Conservation (phyloP, 2,888 invertebrate genomes). For the Odontomyia ornata region DNA sequence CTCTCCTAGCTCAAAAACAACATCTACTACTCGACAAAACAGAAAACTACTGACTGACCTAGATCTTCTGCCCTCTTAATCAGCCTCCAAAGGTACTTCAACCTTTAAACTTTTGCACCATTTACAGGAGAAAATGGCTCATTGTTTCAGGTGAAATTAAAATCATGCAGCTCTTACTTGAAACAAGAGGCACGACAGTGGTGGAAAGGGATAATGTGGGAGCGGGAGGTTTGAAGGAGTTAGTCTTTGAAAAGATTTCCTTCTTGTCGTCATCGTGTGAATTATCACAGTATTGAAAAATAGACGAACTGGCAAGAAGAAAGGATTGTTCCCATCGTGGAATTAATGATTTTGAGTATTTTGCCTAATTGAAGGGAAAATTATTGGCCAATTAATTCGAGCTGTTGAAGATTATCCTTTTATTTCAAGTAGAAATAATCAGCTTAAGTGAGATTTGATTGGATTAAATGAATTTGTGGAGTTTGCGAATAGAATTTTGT, state of each 20-base stretch:
- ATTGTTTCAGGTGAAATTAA: conserved; percentile 21
- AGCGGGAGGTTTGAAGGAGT: background rate
- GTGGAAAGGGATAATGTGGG: background rate
- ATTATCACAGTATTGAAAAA: background rate
- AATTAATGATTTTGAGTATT: conserved; percentile 22
- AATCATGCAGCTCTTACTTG: background rate
- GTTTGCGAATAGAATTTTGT: no score
- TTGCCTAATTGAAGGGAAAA: conserved; percentile 25
- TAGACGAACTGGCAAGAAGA: background rate
- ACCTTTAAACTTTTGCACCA: background rate
- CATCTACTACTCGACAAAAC: no score
- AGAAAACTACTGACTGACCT: conserved; percentile 11
- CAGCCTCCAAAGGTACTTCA: conserved; percentile 6
- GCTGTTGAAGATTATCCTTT: background rate
- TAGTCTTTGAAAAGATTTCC: no score
- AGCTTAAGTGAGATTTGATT: no score
- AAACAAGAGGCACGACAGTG: no score
- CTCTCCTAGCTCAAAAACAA: no score
- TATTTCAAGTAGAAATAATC: no score
- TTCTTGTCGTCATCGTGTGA: background rate
- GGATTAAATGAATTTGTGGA: no score
- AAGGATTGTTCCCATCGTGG: background rate
- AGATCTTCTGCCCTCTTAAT: conserved; percentile 19
- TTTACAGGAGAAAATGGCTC: background rate
- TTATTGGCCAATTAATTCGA: conserved; percentile 23